Percentiles rank a stretch among this genome's conserved stretches.
Conservation (phyloP, 2,888 invertebrate species). For the Mythimna loreyi region DNA sequence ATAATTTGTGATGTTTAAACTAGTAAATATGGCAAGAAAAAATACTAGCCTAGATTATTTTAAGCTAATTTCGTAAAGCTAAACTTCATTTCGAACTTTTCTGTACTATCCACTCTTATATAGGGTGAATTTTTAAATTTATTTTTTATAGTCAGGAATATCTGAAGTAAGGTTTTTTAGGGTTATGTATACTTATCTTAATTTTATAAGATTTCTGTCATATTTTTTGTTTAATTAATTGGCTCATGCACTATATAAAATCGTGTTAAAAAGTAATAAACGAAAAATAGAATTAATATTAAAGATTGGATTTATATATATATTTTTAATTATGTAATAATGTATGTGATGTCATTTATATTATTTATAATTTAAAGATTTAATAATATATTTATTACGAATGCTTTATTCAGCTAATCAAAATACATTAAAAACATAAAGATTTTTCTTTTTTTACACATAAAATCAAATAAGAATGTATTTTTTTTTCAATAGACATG, state of each 20-base stretch:
- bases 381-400: not conserved
- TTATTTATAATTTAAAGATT: not conserved
- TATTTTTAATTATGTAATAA: not conserved
- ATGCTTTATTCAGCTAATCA: not conserved
- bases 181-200: not conserved
- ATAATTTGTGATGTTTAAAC: constrained; percentile 52
- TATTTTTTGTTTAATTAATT: not conserved
- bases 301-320: not conserved
- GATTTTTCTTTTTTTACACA: not conserved
- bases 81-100: constrained; percentile 15
- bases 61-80: constrained; percentile 35
- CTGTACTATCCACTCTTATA: constrained; percentile 15
- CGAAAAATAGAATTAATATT: too few species aligned
- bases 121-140: too few species aligned
- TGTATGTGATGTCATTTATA: not conserved
- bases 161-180: not conserved
- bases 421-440: not conserved
- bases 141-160: not conserved
- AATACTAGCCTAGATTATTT: constrained; percentile 54
- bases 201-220: not conserved
- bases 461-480: not conserved
- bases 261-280: not conserved
- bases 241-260: not conserved
- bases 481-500: not conserved
- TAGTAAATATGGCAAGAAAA: constrained; percentile 69